Percentiles rank a stretch among this genome's conserved stretches.
Conservation (phyloP, 2,888 invertebrate species). For the Portevinia maculata region DNA sequence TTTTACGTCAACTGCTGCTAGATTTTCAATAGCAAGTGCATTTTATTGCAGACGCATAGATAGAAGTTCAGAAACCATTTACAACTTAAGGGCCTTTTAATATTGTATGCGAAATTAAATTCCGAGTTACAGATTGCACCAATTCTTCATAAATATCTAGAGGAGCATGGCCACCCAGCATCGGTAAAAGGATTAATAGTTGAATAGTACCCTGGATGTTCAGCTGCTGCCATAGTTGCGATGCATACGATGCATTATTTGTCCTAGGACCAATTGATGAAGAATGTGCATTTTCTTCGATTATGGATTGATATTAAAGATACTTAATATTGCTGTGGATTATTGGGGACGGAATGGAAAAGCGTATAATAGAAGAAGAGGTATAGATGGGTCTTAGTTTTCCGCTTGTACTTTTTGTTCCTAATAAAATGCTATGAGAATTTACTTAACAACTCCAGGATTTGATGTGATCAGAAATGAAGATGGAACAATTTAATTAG, state of each 20-base stretch:
- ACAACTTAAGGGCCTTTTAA: neutral
- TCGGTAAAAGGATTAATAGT: neutral
- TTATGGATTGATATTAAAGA: neutral
- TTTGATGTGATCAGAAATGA: no score
- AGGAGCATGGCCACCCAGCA: neutral
- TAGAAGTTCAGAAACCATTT: slow-evolving; percentile 1
- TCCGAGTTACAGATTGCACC: neutral
- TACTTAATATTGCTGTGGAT: no score
- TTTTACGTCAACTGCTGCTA: slow-evolving; percentile 43
- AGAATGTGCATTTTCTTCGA: neutral
- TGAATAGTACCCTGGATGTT: neutral
- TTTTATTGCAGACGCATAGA: slow-evolving; percentile 24
- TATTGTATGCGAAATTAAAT: neutral
- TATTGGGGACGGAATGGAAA: no score
- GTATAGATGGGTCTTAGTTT: no score
- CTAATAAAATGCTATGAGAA: no score
- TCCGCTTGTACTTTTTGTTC: no score
- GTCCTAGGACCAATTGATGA: neutral
- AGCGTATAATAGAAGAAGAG: no score
- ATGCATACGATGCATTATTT: neutral
- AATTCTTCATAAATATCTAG: no score
- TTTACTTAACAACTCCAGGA: no score
- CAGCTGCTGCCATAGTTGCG: neutral
- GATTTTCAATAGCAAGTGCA: slow-evolving; percentile 21
- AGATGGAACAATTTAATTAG: no score